phyloP scores from a whole-genome alignment of 2,113 vertebrate species.

The Apodemus sylvaticus region DNA sequence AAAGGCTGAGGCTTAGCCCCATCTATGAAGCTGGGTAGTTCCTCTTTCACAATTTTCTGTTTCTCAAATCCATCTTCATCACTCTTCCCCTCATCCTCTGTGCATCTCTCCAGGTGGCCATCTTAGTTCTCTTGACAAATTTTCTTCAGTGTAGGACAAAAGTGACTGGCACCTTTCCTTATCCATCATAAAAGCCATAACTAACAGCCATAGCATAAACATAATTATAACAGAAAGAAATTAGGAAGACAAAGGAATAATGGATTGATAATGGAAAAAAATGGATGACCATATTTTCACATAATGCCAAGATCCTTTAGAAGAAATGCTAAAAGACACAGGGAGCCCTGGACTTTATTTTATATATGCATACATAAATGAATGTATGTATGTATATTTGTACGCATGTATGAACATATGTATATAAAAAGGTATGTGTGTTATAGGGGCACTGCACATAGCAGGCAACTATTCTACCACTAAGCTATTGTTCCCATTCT shows the following conservation, averaged over 20 bases:
- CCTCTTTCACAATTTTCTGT: background rate
- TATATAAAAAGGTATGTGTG: background rate
- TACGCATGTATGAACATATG: background rate
- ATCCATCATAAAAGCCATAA: background rate
- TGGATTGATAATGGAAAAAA: too few relatives aligned
- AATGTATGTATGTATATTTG: background rate
- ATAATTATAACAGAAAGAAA: background rate
- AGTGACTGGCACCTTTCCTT: background rate
- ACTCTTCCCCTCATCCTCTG: background rate
- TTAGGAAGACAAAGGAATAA: background rate
- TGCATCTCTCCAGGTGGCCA: background rate
- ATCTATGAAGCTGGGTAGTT: background rate
- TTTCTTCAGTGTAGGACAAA: background rate
- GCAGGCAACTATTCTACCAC: background rate
- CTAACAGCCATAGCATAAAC: background rate
- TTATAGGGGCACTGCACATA: background rate
- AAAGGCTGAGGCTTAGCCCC: background rate
- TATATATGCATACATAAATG: background rate
- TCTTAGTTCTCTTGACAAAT: background rate
- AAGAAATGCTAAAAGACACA: background rate
- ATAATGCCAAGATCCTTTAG: background rate
- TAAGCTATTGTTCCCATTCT: background rate
- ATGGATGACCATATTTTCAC: background rate
- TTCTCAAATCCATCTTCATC: too few relatives aligned
- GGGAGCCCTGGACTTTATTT: background rate